Percentiles rank a stretch among this genome's conserved stretches.
Conservation (phyloP, 1,140 invertebrate species). For the Drosophila trapezifrons region DNA sequence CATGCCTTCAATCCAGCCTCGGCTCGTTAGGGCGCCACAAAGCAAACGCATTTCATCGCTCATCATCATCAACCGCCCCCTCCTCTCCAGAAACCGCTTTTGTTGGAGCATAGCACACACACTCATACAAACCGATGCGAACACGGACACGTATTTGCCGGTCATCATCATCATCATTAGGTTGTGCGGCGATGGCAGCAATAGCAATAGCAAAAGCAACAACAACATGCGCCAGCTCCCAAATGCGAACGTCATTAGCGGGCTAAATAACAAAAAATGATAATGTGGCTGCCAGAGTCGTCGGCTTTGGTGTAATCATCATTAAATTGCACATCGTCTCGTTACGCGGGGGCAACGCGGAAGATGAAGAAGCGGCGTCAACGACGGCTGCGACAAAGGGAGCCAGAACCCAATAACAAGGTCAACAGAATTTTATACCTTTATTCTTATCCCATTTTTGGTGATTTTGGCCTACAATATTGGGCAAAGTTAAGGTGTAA, state of each 20-base stretch:
- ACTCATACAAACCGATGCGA: slow-evolving; percentile 17
- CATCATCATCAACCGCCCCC: slow-evolving; percentile 68
- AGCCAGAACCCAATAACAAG: slow-evolving; percentile 30
- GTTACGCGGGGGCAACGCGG: slow-evolving; percentile 10
- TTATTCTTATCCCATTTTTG: slow-evolving; percentile 22
- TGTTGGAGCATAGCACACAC: slow-evolving; percentile 55
- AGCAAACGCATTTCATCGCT: slow-evolving; percentile 69
- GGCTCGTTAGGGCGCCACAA: slow-evolving; percentile 74
- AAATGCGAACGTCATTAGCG: slow-evolving; percentile 82
- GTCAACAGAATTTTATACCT: slow-evolving; percentile 35
- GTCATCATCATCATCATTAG: slow-evolving; percentile 84
- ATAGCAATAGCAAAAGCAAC: slow-evolving; percentile 13
- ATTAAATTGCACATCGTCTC: slow-evolving; percentile 71
- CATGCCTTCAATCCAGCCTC: slow-evolving; percentile 9
- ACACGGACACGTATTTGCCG: slow-evolving; percentile 48
- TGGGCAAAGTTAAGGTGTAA: neutral
- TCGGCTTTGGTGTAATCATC: slow-evolving; percentile 76
- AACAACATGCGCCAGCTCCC: slow-evolving; percentile 34
- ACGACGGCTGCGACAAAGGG: neutral
- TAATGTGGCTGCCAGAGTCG: slow-evolving; percentile 70
- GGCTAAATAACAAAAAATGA: slow-evolving; percentile 83
- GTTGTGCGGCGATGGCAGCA: slow-evolving; percentile 47
- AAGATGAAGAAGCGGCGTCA: slow-evolving; percentile 4
- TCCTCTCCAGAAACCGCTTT: slow-evolving; percentile 47
- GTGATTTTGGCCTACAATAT: neutral